phyloP scores from a whole-genome alignment of 2,113 vertebrate genomes.

The Sinocyclocheilus maitianheensis region DNA sequence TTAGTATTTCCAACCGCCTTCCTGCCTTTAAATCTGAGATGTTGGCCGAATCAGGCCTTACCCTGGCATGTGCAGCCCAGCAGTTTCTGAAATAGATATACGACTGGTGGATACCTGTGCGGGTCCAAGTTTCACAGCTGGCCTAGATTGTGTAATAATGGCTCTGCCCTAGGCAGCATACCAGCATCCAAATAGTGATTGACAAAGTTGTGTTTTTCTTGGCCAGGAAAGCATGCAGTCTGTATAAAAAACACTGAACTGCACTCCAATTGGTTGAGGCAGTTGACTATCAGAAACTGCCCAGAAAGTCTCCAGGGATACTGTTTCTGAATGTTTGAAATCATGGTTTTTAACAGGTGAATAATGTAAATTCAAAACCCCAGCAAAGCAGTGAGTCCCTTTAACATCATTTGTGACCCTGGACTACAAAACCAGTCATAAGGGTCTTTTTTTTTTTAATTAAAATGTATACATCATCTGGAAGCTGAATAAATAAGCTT shows the following conservation, averaged over 20 bases:
- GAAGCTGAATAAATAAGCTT: no score
- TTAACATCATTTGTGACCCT: neutral
- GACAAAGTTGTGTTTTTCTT: conserved; percentile 20
- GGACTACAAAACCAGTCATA: no score
- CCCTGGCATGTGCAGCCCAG: neutral
- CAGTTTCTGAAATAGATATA: neutral
- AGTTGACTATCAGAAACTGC: neutral
- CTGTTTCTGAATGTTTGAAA: neutral
- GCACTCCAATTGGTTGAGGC: neutral
- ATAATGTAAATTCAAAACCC: neutral
- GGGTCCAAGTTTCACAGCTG: conserved; percentile 6
- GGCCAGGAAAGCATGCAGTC: conserved; percentile 5
- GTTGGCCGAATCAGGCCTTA: neutral
- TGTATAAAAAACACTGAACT: neutral
- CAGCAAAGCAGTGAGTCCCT: neutral
- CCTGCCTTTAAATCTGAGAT: neutral
- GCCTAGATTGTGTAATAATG: neutral
- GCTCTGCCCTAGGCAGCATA: neutral
- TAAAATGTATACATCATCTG: no score
- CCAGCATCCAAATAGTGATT: neutral
- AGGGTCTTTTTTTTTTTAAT: no score
- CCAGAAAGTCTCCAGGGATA: neutral
- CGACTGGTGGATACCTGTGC: neutral
- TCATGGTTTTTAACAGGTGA: neutral
- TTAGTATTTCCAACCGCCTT: neutral